Evolutionary conservation across 2,113 vertebrate genomes (phyloP), one percentile per base, ranked within the genome.

Genomic region (Oreochromis aureus): DNA sequence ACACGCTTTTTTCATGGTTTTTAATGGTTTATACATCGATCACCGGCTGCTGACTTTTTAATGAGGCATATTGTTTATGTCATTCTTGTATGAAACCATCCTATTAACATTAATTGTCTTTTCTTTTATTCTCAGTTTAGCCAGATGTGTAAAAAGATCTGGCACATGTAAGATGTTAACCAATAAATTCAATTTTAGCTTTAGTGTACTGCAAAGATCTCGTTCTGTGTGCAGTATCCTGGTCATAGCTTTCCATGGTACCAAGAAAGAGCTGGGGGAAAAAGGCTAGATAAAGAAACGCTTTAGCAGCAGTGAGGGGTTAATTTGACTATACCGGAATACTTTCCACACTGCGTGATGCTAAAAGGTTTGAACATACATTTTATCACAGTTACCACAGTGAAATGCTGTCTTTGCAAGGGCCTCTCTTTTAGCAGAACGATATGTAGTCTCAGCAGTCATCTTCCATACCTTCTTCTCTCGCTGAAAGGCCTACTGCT

Each of bases 401-500:
- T 86, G 59, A 91, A 88, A 86, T n/a, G 41, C 82, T 58, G 55
- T 69, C 63, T 86, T 86, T 86, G 59, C 46, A 53, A 82, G 89
- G 58, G 6, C 3, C 73, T 86, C 22, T 88, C 85, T 88, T 90
- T 91, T 78, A 48, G 81, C 80, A 51, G 81, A 86, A 85, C 44
- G 12, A 85, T 87, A 71, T 85, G 85, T 88, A 81, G 88, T 89
- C 91, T 88, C 85, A 82, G 91, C 88, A 92, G 73, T 89, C 92
- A 82, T 86, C 89, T 89, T 87, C 84, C 15, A 83, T 84, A 69
- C 79, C 85, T 53, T 63, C 63, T 61, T 39, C 58, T 79, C 89
- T 84, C 44, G 5, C 10, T 93, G 80, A 94, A 94, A 93, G 89
- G 85, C 90, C 92, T 80, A 39, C 87, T 86, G 80, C 85, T 84